Conservation (phyloP, 1,140 invertebrate species). For the Glomeris maerens region DNA sequence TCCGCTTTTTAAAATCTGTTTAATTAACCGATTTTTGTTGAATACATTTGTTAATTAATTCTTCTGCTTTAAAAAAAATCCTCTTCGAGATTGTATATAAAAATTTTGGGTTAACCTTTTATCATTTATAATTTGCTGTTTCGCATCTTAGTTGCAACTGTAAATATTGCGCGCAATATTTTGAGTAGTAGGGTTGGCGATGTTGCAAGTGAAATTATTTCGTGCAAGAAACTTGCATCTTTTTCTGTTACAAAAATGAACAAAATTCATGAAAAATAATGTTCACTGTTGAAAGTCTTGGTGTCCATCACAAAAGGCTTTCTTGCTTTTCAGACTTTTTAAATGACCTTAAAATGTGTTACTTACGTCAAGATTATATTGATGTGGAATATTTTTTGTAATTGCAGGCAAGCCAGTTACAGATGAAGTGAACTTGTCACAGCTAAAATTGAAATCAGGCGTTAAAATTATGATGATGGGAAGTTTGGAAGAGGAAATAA, state of each 20-base stretch:
- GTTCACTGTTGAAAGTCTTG: not conserved
- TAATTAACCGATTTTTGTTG: not conserved
- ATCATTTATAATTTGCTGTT: too few species aligned
- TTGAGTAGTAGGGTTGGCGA: too few species aligned
- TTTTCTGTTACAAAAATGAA: not conserved
- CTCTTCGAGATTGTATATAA: too few species aligned
- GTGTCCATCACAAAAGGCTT: not conserved
- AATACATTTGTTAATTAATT: not conserved
- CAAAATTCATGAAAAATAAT: not conserved
- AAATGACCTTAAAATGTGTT: not conserved
- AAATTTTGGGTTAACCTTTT: too few species aligned
- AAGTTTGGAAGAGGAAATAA: constrained; percentile 79
- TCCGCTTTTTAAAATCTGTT: not conserved
- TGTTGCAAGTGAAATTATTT: not conserved
- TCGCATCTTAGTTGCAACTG: too few species aligned
- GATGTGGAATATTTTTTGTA: constrained; percentile 11
- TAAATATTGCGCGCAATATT: too few species aligned
- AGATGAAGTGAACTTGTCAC: constrained; percentile 52
- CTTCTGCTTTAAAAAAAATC: not conserved
- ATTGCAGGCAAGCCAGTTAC: constrained; percentile 60
- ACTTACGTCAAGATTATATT: not conserved
- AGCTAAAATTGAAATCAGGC: constrained; percentile 64
- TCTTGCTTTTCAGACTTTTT: not conserved
- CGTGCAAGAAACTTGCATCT: not conserved
- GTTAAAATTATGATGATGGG: constrained; percentile 96